Conservation (phyloP, 2,888 invertebrate genomes). For the Pollenia amentaria region DNA sequence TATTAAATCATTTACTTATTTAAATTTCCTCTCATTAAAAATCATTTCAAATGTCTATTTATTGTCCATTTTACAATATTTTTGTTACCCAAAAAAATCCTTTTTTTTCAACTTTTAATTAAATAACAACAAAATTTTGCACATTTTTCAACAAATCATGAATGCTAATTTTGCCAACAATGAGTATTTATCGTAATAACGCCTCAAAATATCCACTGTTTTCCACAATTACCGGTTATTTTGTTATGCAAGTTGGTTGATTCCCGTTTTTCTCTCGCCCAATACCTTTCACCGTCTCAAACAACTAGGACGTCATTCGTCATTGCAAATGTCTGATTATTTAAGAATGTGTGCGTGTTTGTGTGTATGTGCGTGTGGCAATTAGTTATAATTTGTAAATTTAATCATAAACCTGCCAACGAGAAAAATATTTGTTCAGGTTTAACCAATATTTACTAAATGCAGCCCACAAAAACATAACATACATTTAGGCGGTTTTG, state of each 20-base stretch:
- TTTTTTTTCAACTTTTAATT: not conserved
- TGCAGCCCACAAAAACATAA: slow-evolving; percentile 18
- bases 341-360: not conserved
- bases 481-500: slow-evolving; percentile 48
- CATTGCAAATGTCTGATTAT: not conserved
- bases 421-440: slow-evolving; percentile 23
- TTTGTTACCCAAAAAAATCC: not conserved
- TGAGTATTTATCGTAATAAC: slow-evolving; percentile 29
- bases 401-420: slow-evolving; percentile 37
- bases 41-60: not conserved
- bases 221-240: slow-evolving; percentile 27
- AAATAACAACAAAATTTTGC: slow-evolving; percentile 21
- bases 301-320: not conserved
- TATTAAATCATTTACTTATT: too few relatives aligned
- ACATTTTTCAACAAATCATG: slow-evolving; percentile 34
- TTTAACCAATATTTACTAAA: slow-evolving; percentile 46
- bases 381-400: slow-evolving; percentile 46
- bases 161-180: slow-evolving; percentile 41
- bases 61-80: not conserved
- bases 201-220: slow-evolving; percentile 52
- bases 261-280: not conserved
- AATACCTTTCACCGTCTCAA: not conserved
- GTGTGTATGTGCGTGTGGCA: not conserved
- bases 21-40: not conserved
- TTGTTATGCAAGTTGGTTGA: not conserved